Conservation (phyloP, 2,113 vertebrate species). For the Eretmochelys imbricata region DNA sequence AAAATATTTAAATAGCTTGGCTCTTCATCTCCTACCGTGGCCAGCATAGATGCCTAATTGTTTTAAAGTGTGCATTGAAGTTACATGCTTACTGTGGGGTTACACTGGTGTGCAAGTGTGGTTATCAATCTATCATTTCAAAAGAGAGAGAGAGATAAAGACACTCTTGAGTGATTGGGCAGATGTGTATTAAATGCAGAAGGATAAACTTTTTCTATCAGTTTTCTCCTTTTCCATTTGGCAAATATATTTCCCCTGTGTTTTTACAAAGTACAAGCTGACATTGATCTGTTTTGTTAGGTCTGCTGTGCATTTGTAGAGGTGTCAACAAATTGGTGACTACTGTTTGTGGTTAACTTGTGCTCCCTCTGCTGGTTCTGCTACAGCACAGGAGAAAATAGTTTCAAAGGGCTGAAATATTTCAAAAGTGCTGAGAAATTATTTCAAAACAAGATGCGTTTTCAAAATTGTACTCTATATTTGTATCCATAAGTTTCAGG, state of each 20-base stretch:
- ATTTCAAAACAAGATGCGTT: fast-evolving
- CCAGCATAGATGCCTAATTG: neutral
- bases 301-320: conserved; percentile 8
- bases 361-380: neutral
- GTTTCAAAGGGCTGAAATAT: neutral
- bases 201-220: conserved; percentile 12
- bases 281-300: neutral
- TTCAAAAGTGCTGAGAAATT: fast-evolving
- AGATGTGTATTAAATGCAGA: fast-evolving
- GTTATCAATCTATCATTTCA: neutral
- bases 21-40: neutral
- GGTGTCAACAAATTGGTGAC: conserved; percentile 40
- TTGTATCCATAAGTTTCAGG: neutral
- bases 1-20: neutral
- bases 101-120: neutral
- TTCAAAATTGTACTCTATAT: neutral
- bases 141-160: neutral
- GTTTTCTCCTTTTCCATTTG: conserved; percentile 42
- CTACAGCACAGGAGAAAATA: fast-evolving
- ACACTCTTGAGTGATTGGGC: neutral
- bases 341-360: neutral
- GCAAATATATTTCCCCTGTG: neutral
- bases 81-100: neutral
- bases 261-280: neutral
- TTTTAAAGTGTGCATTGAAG: neutral